Evolutionary conservation across 2,888 invertebrate species (phyloP), one percentile per base, ranked within the genome.

Genomic region (Heliconius sara): DNA sequence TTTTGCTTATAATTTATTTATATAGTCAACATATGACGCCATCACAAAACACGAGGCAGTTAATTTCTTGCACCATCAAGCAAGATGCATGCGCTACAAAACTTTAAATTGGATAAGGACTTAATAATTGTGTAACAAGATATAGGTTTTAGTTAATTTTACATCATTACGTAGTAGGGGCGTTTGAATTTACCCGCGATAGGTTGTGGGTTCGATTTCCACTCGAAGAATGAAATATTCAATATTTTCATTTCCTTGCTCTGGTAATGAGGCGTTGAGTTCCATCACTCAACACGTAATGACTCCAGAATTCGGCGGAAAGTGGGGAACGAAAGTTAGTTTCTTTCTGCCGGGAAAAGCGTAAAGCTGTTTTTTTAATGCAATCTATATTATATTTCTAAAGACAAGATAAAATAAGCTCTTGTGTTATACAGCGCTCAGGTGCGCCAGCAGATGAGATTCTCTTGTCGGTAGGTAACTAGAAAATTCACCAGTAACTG

Each of bases 391-490:
- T 30, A 60, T 60, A 60, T 7, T 73, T 57, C 60, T n/a, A 22
- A n/a, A 60, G 34, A 13, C n/a, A 72, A 16, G 13, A 34, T 57
- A 34, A 3, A n/a, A 73, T n/a, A 30, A 39, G n/a, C n/a, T n/a
- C 60, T 73, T 16, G 57, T n/a, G 34, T 73, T 73, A 73, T 60
- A 13, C n/a, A 7, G n/a, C 22, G 34, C 73, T 34, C 73, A 73
- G 60, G 73, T 73, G 73, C 73, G 73, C 73, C 60, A n/a, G n/a
- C 57, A 39, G 60, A 73, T 73, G 73, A 73, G 60, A 73, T 34
- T 60, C n/a, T 60, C 60, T 16, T 73, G 60, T 27, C 30, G 43
- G 52, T 7, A 34, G 57, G 60, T n/a, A 73, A 60, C 30, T 22
- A 52, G 27, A 52, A 71, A 52, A 52, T 43, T 19, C 19, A 5